Percentiles rank a stretch among this genome's conserved stretches.
Evolutionary conservation across 2,797 vertebrate genomes (phyloP).

Genomic region (Salarias fasciatus): DNA sequence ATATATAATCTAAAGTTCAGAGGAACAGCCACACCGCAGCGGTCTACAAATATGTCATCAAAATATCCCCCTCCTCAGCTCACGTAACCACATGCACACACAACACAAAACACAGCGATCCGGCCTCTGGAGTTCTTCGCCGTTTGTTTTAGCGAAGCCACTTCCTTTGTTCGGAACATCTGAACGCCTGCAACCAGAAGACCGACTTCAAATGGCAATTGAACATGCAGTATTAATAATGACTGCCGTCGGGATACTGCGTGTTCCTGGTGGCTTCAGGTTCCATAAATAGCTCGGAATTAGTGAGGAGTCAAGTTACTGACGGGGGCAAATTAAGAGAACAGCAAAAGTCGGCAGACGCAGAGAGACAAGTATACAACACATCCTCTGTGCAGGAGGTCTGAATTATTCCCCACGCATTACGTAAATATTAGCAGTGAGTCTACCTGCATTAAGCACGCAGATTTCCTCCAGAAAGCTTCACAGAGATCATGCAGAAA

Average conservation of each 20-base stretch:
- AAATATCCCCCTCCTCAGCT: constrained; percentile 48
- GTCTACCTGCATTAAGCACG: background rate
- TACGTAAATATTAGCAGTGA: constrained; percentile 7
- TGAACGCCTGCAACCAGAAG: constrained; percentile 18
- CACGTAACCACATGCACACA: constrained; percentile 25
- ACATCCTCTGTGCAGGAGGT: background rate
- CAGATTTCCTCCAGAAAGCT: background rate
- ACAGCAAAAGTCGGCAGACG: constrained; percentile 5
- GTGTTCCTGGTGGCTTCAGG: constrained; percentile 12
- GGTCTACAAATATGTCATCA: constrained; percentile 57
- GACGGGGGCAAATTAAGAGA: constrained; percentile 5
- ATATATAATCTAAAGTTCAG: constrained; percentile 72
- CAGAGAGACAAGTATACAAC: background rate
- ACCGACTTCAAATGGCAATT: constrained; percentile 29
- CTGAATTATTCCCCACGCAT: constrained; percentile 4
- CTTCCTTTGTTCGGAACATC: constrained; percentile 41
- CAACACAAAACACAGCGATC: constrained; percentile 13
- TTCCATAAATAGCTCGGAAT: constrained; percentile 18
- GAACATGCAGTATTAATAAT: constrained; percentile 17
- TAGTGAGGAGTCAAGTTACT: constrained; percentile 27
- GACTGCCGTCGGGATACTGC: background rate
- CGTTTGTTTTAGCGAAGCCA: constrained; percentile 30
- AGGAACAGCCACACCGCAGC: constrained; percentile 62
- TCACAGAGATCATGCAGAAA: constrained; percentile 15
- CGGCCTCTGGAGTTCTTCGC: constrained; percentile 32